Evolutionary conservation across 2,113 vertebrate species (phyloP).

Genomic region (Camelus dromedarius): DNA sequence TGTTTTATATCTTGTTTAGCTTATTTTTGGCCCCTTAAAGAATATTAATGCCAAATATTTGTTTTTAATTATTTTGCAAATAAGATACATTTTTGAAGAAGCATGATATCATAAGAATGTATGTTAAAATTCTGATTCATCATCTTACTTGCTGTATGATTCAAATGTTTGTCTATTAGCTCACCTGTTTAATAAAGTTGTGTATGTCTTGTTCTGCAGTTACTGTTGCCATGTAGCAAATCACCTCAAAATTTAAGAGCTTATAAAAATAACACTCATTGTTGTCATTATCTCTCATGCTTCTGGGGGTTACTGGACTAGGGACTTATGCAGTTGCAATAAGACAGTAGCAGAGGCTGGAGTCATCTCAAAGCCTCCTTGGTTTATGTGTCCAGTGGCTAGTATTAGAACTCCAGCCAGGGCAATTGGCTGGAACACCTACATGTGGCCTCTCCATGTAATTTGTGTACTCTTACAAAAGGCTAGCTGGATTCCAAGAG

Average conservation of each 20-base stretch:
- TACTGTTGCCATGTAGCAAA: not conserved
- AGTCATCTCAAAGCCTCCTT: not conserved
- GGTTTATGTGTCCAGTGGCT: not conserved
- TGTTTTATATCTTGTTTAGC: not conserved
- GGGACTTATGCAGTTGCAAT: not conserved
- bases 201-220: not conserved
- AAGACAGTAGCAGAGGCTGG: not conserved
- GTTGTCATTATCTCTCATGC: not conserved
- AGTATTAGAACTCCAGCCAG: not conserved
- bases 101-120: not conserved
- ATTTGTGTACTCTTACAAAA: not conserved
- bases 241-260: not conserved
- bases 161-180: not conserved
- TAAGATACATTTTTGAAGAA: not conserved
- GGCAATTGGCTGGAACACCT: not conserved
- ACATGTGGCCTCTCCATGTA: not conserved
- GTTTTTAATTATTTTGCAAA: not conserved
- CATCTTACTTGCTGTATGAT: not conserved
- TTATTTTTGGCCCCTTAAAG: conserved; percentile 11
- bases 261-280: not conserved
- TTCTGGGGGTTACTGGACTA: not conserved
- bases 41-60: not conserved
- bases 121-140: not conserved
- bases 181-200: not conserved
- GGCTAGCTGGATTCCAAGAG: not conserved